These are phyloP conservation scores for Hyla sarda DNA, from an alignment of 2,113 vertebrate genomes.

Conservation along the genomic window DNA sequence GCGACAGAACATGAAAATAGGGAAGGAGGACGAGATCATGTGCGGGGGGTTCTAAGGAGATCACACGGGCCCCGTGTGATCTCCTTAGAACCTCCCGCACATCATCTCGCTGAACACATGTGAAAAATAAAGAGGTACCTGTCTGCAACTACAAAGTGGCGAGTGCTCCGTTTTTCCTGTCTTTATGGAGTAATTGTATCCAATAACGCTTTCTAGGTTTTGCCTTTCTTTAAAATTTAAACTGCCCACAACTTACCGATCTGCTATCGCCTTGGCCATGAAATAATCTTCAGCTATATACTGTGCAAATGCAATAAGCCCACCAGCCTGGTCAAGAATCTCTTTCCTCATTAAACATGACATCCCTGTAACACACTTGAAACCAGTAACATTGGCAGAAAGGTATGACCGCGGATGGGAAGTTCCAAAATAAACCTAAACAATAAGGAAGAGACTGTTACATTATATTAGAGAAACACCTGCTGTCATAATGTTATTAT, in stretches of 20 bases:
- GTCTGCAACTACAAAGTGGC: too few relatives aligned
- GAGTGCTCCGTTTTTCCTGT: too few relatives aligned
- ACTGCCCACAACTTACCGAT: conserved; percentile 80
- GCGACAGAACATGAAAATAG: too few relatives aligned
- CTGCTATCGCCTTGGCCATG: conserved; percentile 98
- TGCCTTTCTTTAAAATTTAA: not conserved
- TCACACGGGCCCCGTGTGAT: too few relatives aligned
- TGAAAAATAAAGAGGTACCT: too few relatives aligned
- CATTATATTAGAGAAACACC: not conserved
- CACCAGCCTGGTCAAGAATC: conserved; percentile 93
- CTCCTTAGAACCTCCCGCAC: too few relatives aligned
- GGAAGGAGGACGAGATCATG: too few relatives aligned
- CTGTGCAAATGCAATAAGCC: conserved; percentile 92
- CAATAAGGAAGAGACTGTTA: not conserved
- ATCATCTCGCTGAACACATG: too few relatives aligned
- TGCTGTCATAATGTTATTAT: too few relatives aligned
- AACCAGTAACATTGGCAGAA: conserved; percentile 94
- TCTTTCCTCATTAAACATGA: conserved; percentile 98
- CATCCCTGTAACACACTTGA: conserved; percentile 98
- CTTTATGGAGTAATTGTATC: too few relatives aligned
- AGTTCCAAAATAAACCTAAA: conserved; percentile 96
- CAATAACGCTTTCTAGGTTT: not conserved
- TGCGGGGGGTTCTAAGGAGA: too few relatives aligned
- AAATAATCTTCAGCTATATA: conserved; percentile 99
- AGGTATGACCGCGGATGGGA: conserved; percentile 97